These are phyloP conservation scores for Melanotaenia parkinsoni DNA, from an alignment of 2,797 vertebrate species.

Conservation along the genomic window DNA sequence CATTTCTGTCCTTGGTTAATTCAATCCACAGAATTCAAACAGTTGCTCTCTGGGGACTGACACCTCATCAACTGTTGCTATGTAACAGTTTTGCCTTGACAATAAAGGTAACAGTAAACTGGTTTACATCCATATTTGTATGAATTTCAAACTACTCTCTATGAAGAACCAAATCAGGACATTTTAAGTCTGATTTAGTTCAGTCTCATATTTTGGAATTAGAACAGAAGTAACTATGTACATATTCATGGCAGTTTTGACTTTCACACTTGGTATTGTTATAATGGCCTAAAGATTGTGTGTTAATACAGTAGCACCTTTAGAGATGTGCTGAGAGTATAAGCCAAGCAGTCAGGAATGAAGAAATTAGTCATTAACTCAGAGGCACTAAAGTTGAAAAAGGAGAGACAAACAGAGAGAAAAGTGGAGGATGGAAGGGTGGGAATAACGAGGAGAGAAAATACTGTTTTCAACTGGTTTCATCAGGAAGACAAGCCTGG, in stretches of 20 bases:
- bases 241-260: neutral
- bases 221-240: neutral
- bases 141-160: neutral
- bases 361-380: slow-evolving; percentile 49
- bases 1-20: slow-evolving; percentile 26
- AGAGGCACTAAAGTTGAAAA: slow-evolving; percentile 39
- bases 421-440: slow-evolving; percentile 48
- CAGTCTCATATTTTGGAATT: neutral
- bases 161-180: neutral
- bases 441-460: slow-evolving; percentile 72
- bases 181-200: neutral
- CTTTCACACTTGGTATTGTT: neutral
- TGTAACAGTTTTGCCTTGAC: slow-evolving; percentile 4
- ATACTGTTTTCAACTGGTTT: slow-evolving; percentile 79
- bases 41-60: slow-evolving; percentile 50
- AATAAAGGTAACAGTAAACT: neutral
- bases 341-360: slow-evolving; percentile 36
- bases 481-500: slow-evolving; percentile 74
- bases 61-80: slow-evolving; percentile 41
- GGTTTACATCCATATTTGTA: neutral
- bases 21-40: slow-evolving; percentile 53
- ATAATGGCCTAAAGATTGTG: neutral
- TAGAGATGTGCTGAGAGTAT: neutral
- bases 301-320: slow-evolving; percentile 17
- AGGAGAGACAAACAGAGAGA: slow-evolving; percentile 20